Percentiles rank a stretch among this genome's conserved stretches.
Evolutionary conservation across 2,888 invertebrate genomes (phyloP).

Genomic region (Pseudococcus longispinus): DNA sequence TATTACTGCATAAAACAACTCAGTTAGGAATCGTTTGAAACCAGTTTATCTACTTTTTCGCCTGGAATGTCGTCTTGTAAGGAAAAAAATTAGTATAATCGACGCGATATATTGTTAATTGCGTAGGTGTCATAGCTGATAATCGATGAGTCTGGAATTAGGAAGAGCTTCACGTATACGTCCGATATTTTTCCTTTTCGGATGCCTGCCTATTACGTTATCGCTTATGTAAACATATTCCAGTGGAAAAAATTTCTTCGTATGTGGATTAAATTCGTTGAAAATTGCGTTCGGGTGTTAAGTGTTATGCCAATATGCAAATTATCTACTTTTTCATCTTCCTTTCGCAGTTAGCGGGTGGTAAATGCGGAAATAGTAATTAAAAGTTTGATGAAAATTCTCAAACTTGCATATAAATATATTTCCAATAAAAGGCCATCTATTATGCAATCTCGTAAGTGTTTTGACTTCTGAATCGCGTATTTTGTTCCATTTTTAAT

Average conservation of each 20-base stretch:
- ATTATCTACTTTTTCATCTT: constrained; percentile 4
- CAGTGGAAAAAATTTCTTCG: background rate
- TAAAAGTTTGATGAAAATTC: constrained; percentile 13
- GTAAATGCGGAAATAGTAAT: constrained; percentile 3
- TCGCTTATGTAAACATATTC: background rate
- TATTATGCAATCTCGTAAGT: background rate
- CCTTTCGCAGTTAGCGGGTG: background rate
- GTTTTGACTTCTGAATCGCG: background rate
- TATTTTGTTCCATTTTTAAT: background rate
- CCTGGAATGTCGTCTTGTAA: constrained; percentile 27
- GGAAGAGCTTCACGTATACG: background rate
- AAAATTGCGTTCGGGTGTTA: constrained; percentile 15
- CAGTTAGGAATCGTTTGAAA: constrained; percentile 35
- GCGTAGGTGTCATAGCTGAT: constrained; percentile 22
- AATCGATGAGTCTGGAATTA: constrained; percentile 36
- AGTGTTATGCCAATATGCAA: constrained; percentile 6
- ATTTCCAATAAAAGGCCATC: background rate
- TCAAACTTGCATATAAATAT: background rate
- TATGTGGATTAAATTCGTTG: background rate
- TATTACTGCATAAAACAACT: constrained; percentile 42
- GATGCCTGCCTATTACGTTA: constrained; percentile 23
- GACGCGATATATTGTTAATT: constrained; percentile 42
- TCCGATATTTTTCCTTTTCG: background rate
- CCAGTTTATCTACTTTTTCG: constrained; percentile 46
- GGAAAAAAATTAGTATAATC: constrained; percentile 31